Evolutionary conservation across 2,113 vertebrate genomes (phyloP).

Genomic region (Charadrius vociferus): DNA sequence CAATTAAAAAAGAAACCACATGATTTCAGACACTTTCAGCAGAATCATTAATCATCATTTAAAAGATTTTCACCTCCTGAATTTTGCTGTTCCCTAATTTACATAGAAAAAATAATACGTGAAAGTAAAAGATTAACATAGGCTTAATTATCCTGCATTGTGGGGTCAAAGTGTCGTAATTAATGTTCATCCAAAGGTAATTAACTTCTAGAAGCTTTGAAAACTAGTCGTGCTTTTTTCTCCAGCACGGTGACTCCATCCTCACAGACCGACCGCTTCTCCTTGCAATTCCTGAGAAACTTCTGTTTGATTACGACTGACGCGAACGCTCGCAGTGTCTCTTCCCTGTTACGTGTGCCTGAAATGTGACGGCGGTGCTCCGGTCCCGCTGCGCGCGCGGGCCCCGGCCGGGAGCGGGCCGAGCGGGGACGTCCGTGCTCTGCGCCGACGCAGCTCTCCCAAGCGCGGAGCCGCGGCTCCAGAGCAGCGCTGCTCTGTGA

Average conservation of each 20-base stretch:
- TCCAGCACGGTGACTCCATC: neutral
- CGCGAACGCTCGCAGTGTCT: rapidly evolving
- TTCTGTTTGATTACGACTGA: neutral
- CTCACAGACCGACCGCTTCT: neutral
- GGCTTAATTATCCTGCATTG: slow-evolving; percentile 16
- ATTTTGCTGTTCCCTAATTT: slow-evolving; percentile 43
- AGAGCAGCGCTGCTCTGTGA: neutral
- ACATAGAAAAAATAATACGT: slow-evolving; percentile 13
- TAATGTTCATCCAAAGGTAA: slow-evolving; percentile 33
- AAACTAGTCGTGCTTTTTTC: neutral
- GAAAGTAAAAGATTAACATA: slow-evolving; percentile 56
- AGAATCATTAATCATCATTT: slow-evolving; percentile 26
- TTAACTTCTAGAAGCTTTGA: slow-evolving; percentile 41
- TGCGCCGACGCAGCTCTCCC: neutral
- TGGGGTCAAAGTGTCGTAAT: slow-evolving; percentile 21
- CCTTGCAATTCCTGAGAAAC: neutral
- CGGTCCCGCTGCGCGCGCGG: neutral
- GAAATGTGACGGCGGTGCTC: rapidly evolving
- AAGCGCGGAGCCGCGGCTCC: neutral
- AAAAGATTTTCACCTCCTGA: slow-evolving; percentile 31
- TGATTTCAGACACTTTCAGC: neutral
- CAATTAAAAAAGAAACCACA: slow-evolving; percentile 2
- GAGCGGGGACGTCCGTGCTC: neutral
- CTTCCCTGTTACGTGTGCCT: rapidly evolving
- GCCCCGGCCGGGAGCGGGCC: no score